Conservation (phyloP, 2,797 vertebrate genomes). For the Phrynocephalus vlangalii region DNA sequence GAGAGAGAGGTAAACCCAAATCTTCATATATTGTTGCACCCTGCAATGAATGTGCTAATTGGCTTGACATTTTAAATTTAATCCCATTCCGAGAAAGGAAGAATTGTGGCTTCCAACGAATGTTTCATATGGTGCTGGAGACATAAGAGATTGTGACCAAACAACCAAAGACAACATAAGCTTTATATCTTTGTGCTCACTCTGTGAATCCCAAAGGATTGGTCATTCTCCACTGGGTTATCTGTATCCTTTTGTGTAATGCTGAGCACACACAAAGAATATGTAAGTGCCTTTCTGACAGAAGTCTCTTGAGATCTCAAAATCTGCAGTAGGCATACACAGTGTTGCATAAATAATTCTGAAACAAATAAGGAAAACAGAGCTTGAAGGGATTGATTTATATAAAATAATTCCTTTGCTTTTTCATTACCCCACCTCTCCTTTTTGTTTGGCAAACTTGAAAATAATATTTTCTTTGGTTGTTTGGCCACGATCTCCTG, state of each 20-base stretch:
- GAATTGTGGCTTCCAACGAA: not conserved
- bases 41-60: constrained; percentile 14
- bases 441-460: not conserved
- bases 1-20: not conserved
- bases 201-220: not conserved
- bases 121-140: too few relatives aligned
- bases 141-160: too few relatives aligned
- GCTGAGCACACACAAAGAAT: not conserved
- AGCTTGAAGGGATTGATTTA: not conserved
- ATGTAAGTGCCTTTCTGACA: not conserved
- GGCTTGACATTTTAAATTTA: constrained; percentile 12
- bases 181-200: not conserved
- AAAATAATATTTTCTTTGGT: not conserved
- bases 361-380: not conserved
- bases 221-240: not conserved
- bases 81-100: constrained; percentile 5
- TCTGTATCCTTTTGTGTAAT: not conserved
- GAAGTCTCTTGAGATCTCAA: not conserved
- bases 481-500: not conserved
- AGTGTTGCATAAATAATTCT: not conserved
- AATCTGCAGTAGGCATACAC: not conserved
- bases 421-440: not conserved
- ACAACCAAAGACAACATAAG: not conserved
- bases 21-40: constrained; percentile 9
- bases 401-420: not conserved